Evolutionary conservation across 1,140 invertebrate genomes (phyloP).

Genomic region (Dolichoris vasculosae): DNA sequence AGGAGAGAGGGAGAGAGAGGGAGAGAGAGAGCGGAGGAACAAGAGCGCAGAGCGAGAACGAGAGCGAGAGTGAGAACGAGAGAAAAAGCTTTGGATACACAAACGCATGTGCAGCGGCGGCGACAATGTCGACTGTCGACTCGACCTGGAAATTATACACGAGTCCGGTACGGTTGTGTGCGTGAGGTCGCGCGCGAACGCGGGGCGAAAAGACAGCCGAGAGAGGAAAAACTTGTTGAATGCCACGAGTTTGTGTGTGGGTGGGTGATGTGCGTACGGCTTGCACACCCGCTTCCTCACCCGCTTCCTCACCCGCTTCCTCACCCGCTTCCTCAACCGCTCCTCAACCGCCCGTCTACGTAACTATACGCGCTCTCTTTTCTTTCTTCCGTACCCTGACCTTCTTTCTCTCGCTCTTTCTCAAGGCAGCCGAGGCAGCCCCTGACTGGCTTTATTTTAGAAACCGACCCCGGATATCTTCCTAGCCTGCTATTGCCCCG

Average conservation of each 20-base stretch:
- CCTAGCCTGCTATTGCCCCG: slow-evolving; percentile 1
- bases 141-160: slow-evolving; percentile 21
- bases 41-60: background rate
- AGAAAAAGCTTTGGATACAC: background rate
- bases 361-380: background rate
- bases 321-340: background rate
- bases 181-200: background rate
- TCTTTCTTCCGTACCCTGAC: slow-evolving; percentile 32
- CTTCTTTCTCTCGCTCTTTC: slow-evolving; percentile 22
- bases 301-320: background rate
- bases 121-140: background rate
- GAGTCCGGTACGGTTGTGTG: background rate
- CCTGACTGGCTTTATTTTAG: slow-evolving; percentile 12
- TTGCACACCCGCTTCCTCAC: background rate
- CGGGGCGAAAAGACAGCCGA: background rate
- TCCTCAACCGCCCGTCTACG: background rate
- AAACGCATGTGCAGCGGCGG: background rate
- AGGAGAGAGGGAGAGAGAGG: background rate
- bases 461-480: slow-evolving; percentile 27
- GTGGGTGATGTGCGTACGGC: background rate
- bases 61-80: background rate
- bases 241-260: background rate
- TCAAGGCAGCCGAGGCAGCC: background rate
- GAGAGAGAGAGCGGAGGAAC: background rate
- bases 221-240: slow-evolving; percentile 45